These are phyloP conservation scores for Labroides dimidiatus DNA, from an alignment of 2,797 vertebrate genomes.

Conservation along the genomic window DNA sequence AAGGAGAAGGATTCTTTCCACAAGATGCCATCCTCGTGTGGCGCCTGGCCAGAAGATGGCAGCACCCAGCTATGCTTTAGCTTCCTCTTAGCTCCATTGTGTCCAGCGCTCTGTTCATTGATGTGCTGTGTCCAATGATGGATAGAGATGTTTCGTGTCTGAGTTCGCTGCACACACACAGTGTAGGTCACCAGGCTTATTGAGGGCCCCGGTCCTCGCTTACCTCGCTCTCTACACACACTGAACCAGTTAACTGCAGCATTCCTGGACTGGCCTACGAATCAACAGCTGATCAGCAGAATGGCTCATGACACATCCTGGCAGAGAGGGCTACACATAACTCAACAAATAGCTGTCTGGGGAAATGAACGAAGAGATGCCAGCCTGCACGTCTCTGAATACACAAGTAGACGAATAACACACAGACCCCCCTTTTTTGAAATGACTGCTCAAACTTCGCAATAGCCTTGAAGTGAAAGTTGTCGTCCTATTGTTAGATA, in stretches of 20 bases:
- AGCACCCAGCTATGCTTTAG: conserved; percentile 80
- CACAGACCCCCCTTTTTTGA: conserved; percentile 61
- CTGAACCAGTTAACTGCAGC: conserved; percentile 67
- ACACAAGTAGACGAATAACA: conserved; percentile 64
- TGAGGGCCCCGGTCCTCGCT: conserved; percentile 39
- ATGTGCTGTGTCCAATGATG: conserved; percentile 62
- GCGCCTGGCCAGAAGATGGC: conserved; percentile 83
- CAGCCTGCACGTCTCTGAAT: conserved; percentile 53
- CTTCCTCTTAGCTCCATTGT: conserved; percentile 49
- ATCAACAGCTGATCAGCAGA: conserved; percentile 74
- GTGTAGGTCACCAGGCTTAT: conserved; percentile 70
- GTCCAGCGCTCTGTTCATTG: conserved; percentile 39
- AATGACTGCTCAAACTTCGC: conserved; percentile 77
- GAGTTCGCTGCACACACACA: conserved; percentile 46
- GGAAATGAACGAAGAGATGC: conserved; percentile 70
- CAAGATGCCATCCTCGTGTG: conserved; percentile 20
- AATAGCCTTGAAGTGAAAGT: conserved; percentile 83
- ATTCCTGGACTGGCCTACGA: conserved; percentile 56
- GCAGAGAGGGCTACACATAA: conserved; percentile 74
- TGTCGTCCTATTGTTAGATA: conserved; percentile 80
- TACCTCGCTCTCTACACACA: conserved; percentile 41
- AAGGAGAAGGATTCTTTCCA: background rate
- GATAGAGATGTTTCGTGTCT: conserved; percentile 72
- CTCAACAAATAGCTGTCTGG: conserved; percentile 72
- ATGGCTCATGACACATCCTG: conserved; percentile 74